Evolutionary conservation across 2,797 vertebrate genomes (phyloP).

Genomic region (Leptatherina wallacei): DNA sequence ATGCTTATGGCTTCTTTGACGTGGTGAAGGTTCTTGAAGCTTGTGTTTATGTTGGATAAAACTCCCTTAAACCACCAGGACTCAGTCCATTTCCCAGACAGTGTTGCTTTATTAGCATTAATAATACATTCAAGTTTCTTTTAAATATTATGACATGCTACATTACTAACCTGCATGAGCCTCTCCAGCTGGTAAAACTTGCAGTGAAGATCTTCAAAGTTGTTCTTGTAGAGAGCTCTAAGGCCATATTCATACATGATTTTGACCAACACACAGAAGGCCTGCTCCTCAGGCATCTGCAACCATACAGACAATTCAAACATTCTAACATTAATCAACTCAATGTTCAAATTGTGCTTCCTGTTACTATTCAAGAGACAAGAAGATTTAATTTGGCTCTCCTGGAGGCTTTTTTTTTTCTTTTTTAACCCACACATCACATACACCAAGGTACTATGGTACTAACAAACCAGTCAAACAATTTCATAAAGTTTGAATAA

Average conservation of each 20-base stretch:
- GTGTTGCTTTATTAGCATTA: background rate
- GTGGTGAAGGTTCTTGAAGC: no score
- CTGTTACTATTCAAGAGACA: background rate
- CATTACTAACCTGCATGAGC: slow-evolving; percentile 90
- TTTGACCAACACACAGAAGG: slow-evolving; percentile 97
- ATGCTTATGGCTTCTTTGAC: no score
- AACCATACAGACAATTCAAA: slow-evolving; percentile 27
- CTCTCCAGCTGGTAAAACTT: slow-evolving; percentile 98
- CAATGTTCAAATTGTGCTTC: background rate
- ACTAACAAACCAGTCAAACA: slow-evolving; percentile 9
- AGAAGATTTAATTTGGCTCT: background rate
- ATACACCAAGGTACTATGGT: background rate
- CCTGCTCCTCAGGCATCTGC: slow-evolving; percentile 99
- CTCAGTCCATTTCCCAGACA: background rate
- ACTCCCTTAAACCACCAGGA: fast-evolving
- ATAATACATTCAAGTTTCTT: background rate
- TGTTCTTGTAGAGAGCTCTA: slow-evolving; percentile 94
- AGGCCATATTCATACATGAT: slow-evolving; percentile 97
- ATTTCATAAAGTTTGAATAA: slow-evolving; percentile 5
- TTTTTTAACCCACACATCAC: slow-evolving; percentile 1
- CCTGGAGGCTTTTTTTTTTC: background rate
- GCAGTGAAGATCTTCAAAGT: slow-evolving; percentile 98
- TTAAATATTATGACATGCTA: background rate
- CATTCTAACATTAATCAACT: background rate
- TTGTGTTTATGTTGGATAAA: no score